Conservation (phyloP, 1,140 invertebrate species). For the Zaprionus vittiger region DNA sequence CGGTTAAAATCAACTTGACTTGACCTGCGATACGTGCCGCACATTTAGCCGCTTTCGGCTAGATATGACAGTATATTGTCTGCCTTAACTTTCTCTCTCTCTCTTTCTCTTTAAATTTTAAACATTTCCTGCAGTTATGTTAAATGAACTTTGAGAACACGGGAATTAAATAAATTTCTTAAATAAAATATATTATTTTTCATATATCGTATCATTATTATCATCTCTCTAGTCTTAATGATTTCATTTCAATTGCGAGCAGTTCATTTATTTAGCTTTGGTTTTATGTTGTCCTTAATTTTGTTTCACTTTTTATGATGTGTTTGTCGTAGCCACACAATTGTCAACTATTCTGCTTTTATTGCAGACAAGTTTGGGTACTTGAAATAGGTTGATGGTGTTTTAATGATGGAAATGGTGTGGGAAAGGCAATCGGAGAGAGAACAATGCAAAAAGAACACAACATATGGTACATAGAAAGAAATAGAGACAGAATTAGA, state of each 20-base stretch:
- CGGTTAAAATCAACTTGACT: background rate
- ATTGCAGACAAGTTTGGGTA: background rate
- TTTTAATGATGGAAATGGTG: background rate
- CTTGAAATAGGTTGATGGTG: background rate
- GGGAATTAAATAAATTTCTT: too few relatives aligned
- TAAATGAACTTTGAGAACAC: background rate
- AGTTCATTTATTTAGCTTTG: background rate
- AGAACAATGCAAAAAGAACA: background rate
- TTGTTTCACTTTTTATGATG: background rate
- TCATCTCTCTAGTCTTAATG: too few relatives aligned
- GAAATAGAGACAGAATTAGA: background rate
- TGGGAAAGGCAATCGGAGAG: background rate
- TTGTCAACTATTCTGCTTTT: background rate
- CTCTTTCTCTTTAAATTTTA: background rate
- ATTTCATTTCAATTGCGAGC: too few relatives aligned
- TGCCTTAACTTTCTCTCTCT: too few relatives aligned
- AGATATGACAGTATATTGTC: background rate
- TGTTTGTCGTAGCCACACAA: background rate
- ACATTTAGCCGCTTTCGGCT: background rate
- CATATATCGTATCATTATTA: too few relatives aligned
- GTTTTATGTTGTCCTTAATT: background rate
- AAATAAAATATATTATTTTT: too few relatives aligned
- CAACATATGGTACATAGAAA: background rate
- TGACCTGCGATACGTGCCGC: background rate
- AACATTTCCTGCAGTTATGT: background rate